Evolutionary conservation across 1,140 invertebrate species (phyloP).

Genomic region (Aphaenogaster rudis): DNA sequence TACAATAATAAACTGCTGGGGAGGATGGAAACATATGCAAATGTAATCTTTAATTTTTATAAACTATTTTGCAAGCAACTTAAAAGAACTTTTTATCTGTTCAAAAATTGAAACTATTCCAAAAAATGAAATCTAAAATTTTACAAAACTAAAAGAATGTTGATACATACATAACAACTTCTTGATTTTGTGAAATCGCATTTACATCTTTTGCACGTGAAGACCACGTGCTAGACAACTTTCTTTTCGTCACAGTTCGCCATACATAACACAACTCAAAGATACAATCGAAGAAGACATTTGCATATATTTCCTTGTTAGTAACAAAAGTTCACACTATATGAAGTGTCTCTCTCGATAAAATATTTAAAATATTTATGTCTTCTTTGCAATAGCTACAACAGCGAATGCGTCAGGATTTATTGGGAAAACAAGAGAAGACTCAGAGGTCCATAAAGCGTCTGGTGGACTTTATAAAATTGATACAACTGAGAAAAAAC

Average conservation of each 20-base stretch:
- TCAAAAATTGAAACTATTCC: neutral
- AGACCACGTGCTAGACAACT: neutral
- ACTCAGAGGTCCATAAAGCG: conserved; percentile 85
- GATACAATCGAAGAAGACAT: neutral
- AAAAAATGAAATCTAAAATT: neutral
- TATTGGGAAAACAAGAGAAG: conserved; percentile 84
- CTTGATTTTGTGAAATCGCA: neutral
- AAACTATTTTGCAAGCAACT: neutral
- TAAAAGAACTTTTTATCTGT: neutral
- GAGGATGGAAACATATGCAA: conserved; percentile 18
- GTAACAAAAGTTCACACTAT: neutral
- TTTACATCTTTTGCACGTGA: neutral
- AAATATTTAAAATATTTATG: conserved; percentile 4
- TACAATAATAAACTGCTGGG: conserved; percentile 6
- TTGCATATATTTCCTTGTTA: conserved; percentile 27
- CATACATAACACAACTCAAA: conserved; percentile 5
- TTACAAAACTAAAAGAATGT: neutral
- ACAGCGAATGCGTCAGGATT: conserved; percentile 83
- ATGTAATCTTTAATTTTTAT: neutral
- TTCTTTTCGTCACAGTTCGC: neutral
- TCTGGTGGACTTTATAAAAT: conserved; percentile 84
- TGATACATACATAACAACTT: neutral
- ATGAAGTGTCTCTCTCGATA: neutral
- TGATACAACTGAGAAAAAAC: conserved; percentile 80
- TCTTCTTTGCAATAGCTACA: conserved; percentile 79